These are phyloP conservation scores for Papilio dardanus DNA, from an alignment of 1,140 invertebrate genomes.

Conservation along the genomic window DNA sequence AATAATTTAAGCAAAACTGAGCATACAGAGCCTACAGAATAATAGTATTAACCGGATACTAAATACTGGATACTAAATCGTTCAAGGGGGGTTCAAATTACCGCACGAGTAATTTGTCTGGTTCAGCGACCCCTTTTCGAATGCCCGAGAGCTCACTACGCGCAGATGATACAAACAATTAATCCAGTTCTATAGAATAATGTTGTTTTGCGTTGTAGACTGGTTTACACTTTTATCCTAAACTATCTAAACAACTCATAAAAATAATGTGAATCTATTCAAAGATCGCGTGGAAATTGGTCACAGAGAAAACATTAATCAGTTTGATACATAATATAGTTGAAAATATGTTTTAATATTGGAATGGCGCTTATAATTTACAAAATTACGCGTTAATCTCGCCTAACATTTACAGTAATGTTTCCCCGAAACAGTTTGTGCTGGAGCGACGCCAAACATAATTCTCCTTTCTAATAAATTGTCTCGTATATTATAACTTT, in stretches of 20 bases:
- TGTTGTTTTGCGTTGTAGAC: background rate
- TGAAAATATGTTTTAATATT: background rate
- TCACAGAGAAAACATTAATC: slow-evolving; percentile 51
- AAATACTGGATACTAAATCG: slow-evolving; percentile 55
- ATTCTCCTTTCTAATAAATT: slow-evolving; percentile 38
- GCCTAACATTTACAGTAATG: slow-evolving; percentile 57
- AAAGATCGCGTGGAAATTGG: background rate
- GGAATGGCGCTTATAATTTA: slow-evolving; percentile 9
- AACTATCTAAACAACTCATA: background rate
- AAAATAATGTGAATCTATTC: background rate
- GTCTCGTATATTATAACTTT: slow-evolving; percentile 17
- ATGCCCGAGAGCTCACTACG: slow-evolving; percentile 47
- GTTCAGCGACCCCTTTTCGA: slow-evolving; percentile 67
- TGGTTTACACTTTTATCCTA: background rate
- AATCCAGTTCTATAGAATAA: slow-evolving; percentile 52
- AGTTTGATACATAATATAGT: slow-evolving; percentile 38
- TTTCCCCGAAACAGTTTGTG: slow-evolving; percentile 59
- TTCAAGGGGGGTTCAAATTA: slow-evolving; percentile 55
- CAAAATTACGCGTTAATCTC: slow-evolving; percentile 36
- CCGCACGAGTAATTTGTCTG: slow-evolving; percentile 67
- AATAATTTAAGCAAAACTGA: slow-evolving; percentile 43
- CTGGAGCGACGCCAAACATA: slow-evolving; percentile 62
- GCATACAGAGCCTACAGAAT: slow-evolving; percentile 59
- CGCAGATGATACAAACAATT: slow-evolving; percentile 63
- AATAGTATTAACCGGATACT: slow-evolving; percentile 66